Base-by-base conservation (phyloP, 2,888 invertebrate genomes). In the Lordiphosa andalusiaca region DNA sequence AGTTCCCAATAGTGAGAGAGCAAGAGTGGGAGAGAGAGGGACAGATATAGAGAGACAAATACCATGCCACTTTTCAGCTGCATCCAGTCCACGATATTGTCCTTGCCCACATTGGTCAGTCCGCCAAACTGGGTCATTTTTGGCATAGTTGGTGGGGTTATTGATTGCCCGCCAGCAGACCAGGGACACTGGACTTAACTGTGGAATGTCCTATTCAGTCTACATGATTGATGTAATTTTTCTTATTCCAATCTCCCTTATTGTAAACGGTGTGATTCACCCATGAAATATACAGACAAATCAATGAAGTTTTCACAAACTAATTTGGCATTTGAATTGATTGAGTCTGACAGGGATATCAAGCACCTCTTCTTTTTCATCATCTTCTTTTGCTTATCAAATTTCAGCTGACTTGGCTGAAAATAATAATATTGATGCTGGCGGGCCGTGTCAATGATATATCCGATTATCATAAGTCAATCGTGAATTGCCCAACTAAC, bases 51-150 rank as follows among this genome's bases (percentile, higher is more conserved):
- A 21, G n/a, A 13, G 35, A 41, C 25, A 40, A 60, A 56, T 64
- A 53, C 56, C 57, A 57, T 62, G 46, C 62, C 58, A 50, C 56
- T 73, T 66, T 80, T 62, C 69, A 53, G 50, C 42, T 63, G 73
- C 84, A 73, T 50, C 55, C 30, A 73, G 63, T 52, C 30, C 44
- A 70, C 7, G 46, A 49, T 62, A 54, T 67, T 71, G 84, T 82
- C 83, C 80, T 82, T 75, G 81, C 48, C 33, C 19, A 37, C 19
- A 37, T 37, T 48, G 60, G 36, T 25, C 47, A 30, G 37, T 40
- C 42, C 36, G 35, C 39, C 61, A 42, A 73, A 82, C 66, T 77
- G 75, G 77, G 77, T 84, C 84, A 84, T 55, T 71, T 84, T 70
- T 73, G 61, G 68, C 53, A 57, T 41, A 60, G 55, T 61, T 44